phyloP scores from a whole-genome alignment of 2,888 invertebrate species.

The Amblyjoppa fuscipennis region DNA sequence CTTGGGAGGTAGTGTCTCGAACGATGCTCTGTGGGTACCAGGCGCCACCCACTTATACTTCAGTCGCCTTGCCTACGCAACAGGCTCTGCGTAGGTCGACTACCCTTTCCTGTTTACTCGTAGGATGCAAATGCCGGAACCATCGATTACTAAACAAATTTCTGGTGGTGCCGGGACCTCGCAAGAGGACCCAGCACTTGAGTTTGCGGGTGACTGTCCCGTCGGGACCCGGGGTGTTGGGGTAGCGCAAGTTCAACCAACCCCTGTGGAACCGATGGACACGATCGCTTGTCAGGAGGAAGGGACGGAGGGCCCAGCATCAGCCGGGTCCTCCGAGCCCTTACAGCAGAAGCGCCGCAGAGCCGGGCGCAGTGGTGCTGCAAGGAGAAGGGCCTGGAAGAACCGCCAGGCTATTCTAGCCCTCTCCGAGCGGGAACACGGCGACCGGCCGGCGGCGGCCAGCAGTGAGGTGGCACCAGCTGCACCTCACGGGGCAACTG shows the following conservation, averaged over 20 bases:
- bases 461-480: too few species aligned
- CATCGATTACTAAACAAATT: not conserved
- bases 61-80: constrained; percentile 36
- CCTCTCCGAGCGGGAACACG: too few species aligned
- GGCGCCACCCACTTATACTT: constrained; percentile 52
- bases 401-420: too few species aligned
- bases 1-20: constrained; percentile 40
- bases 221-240: not conserved
- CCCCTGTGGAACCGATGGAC: not conserved
- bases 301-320: constrained; percentile 3
- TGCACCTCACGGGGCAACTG: too few species aligned
- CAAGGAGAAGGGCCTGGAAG: not conserved
- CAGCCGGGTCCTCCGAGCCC: not conserved
- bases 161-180: not conserved
- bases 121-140: not conserved
- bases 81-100: constrained; percentile 60
- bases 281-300: not conserved
- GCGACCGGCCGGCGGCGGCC: too few species aligned
- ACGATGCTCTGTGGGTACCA: constrained; percentile 61
- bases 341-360: not conserved
- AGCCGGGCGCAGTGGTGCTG: not conserved
- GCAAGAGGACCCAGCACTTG: not conserved
- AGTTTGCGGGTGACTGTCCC: not conserved
- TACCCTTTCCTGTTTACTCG: constrained; percentile 39
- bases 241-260: not conserved